Evolutionary conservation across 2,113 vertebrate genomes (phyloP), one percentile per base, ranked within the genome.

Genomic region (Nicator chloris): DNA sequence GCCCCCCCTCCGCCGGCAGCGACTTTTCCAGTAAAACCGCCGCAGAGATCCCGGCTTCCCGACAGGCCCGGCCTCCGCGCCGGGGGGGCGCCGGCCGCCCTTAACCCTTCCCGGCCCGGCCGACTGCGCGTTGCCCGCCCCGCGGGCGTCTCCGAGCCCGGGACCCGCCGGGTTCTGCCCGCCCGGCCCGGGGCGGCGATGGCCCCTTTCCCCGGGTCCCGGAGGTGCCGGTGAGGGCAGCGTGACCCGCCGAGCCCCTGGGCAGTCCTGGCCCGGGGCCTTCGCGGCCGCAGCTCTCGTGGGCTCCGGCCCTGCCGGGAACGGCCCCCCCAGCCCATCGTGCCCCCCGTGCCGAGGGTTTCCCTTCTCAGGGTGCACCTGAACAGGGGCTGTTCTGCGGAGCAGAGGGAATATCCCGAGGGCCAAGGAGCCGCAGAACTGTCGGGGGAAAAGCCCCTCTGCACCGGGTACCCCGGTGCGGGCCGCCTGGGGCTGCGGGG

Each of bases 11-110:
- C 96, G 93, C 86, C 97, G 89, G 95, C 97, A 96, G 93, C 97
- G 95, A 98, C 97, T 97, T 98, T 98, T 98, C 98, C 98, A 98
- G 98, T 97, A 98, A 98, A 97, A 97, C 96, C 96, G 94, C 97
- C 92, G 97, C 95, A 97, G 97, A 98, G 97, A 97, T 97, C 98
- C 97, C 92, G 92, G 96, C 96, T 98, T 98, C 98, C 98, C 98
- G 97, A 98, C 97, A 98, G 97, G 84, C 96, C 97, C 97, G 96
- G 97, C 98, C 96, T 96, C 68, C 89, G 89, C 84, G 87, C 86
- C 91, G 88, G 70, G 92, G 86, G 94, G 80, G 91, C 94, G 94
- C 93, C 31, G 93, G 73, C 90, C n/a, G 64, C 73, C 87, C 69
- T 98, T 98, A 98, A 98, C 97, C 95, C 97, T 97, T 91, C 44